Evolutionary conservation across 1,140 invertebrate genomes (phyloP).

Genomic region (Hycleus phaleratus): DNA sequence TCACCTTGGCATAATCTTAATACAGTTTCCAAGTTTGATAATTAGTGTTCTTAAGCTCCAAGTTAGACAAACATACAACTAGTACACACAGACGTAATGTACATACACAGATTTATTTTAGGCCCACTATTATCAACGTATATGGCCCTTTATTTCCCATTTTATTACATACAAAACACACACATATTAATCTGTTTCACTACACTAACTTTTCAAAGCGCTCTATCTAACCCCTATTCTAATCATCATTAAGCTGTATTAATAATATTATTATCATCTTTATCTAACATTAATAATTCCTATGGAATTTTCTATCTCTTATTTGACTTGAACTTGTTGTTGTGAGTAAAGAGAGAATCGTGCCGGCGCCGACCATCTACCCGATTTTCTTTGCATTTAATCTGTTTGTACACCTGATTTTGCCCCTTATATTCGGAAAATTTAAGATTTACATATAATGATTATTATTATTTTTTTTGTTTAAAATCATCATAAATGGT

Average conservation of each 20-base stretch:
- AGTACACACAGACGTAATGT: too few species aligned
- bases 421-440: too few species aligned
- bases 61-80: constrained; percentile 35
- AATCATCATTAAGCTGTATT: not conserved
- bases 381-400: constrained; percentile 2
- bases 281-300: not conserved
- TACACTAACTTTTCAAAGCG: not conserved
- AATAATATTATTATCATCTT: too few species aligned
- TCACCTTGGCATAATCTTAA: constrained; percentile 37
- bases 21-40: constrained; percentile 39
- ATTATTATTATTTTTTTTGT: too few species aligned
- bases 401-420: constrained; percentile 18
- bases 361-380: constrained; percentile 2
- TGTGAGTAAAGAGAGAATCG: not conserved
- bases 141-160: constrained; percentile 6
- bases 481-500: too few species aligned
- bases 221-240: not conserved
- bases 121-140: too few species aligned
- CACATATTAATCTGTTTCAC: not conserved
- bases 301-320: not conserved
- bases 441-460: too few species aligned
- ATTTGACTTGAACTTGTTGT: not conserved
- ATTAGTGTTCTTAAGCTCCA: constrained; percentile 38
- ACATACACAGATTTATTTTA: constrained; percentile 29
- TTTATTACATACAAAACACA: not conserved